Evolutionary conservation across 2,113 vertebrate species (phyloP).

Genomic region (Channa maculata): DNA sequence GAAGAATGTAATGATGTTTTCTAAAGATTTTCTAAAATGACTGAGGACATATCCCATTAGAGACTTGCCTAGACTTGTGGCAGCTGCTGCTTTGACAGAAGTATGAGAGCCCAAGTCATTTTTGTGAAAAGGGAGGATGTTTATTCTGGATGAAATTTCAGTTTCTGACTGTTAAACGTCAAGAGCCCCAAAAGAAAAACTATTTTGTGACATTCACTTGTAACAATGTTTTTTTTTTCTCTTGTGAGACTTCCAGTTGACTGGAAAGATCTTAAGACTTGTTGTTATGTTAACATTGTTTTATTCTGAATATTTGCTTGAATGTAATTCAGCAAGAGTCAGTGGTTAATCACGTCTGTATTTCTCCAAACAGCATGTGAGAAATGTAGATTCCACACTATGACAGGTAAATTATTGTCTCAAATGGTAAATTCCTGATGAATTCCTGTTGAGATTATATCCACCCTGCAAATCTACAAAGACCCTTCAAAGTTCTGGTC

Average conservation of each 20-base stretch:
- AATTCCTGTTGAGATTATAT: constrained; percentile 39
- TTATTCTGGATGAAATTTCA: constrained; percentile 41
- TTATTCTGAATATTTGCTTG: not conserved
- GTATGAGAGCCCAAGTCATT: constrained; percentile 10
- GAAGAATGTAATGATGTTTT: too few species aligned
- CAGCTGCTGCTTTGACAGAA: constrained; percentile 37
- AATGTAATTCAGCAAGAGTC: not conserved
- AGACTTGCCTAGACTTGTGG: not conserved
- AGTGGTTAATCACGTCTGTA: not conserved
- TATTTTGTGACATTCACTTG: not conserved
- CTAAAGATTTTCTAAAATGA: constrained; percentile 12
- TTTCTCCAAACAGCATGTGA: constrained; percentile 3
- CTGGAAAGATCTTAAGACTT: not conserved
- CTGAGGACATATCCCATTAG: not conserved
- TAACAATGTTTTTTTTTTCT: not conserved
- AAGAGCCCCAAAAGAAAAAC: constrained; percentile 20
- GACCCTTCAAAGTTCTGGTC: constrained; percentile 49
- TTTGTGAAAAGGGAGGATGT: constrained; percentile 25
- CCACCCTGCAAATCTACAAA: constrained; percentile 27
- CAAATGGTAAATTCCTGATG: constrained; percentile 32
- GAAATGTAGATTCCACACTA: constrained; percentile 24
- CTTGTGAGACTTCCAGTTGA: not conserved
- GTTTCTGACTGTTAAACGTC: constrained; percentile 13
- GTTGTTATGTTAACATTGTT: not conserved
- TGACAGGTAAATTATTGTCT: constrained; percentile 43